Conservation (phyloP, 2,888 invertebrate genomes). For the Chirona hameri region DNA sequence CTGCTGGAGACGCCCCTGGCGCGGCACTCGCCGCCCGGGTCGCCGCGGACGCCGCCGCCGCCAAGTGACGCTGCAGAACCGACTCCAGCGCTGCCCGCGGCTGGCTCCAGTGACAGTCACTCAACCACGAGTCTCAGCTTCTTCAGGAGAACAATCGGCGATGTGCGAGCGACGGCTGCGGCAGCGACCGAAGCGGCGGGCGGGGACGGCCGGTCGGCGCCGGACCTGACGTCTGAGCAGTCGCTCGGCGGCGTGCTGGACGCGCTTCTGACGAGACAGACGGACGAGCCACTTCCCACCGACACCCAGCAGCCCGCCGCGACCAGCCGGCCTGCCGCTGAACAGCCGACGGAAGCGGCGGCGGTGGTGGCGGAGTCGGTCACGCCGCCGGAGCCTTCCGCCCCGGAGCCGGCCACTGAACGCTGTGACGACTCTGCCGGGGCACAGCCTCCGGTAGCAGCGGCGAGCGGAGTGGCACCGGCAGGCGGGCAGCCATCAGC, state of each 20-base stretch:
- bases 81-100: too few relatives aligned
- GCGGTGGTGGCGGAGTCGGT: background rate
- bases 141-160: background rate
- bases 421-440: too few relatives aligned
- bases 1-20: background rate
- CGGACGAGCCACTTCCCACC: background rate
- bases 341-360: background rate
- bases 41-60: background rate
- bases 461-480: too few relatives aligned
- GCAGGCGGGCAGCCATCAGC: too few relatives aligned
- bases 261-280: background rate
- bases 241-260: background rate
- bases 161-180: background rate
- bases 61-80: background rate
- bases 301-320: too few relatives aligned
- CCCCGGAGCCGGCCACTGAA: background rate
- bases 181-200: background rate
- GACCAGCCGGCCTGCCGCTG: background rate
- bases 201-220: background rate
- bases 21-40: background rate
- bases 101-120: background rate
- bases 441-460: too few relatives aligned
- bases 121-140: background rate
- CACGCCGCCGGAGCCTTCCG: background rate
- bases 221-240: background rate